Base-by-base conservation (phyloP, 2,888 invertebrate genomes). In the Caenorhabditis zanzibari region DNA sequence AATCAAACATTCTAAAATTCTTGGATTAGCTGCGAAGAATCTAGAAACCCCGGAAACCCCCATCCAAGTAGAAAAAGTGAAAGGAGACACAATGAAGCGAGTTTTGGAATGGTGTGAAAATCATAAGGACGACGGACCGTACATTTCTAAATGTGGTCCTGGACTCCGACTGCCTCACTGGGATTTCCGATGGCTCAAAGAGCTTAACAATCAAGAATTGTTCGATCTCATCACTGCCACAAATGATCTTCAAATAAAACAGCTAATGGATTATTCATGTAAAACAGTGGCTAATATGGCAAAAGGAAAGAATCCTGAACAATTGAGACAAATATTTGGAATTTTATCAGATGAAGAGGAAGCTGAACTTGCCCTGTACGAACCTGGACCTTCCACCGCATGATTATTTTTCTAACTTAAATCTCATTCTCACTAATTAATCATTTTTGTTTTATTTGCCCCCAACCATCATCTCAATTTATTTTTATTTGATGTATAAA, bases 231-330 rank as follows among this genome's bases (percentile, higher is more conserved):
- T 68, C 22, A 68, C 52, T 26, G 68, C 68, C 6, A 54, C 68
- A 24, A 68, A 68, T 38, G 68, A 68, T 16, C 26, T 68, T 3
- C 68, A 68, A 68, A 68, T 68, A 6, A 52, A 52, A 38, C 68
- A 68, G 19, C 14, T 74, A 2, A 74, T 74, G 74, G 74, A 74
- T 41, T 74, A 64, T 28, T 63, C 74, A 12, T 74, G 74, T 22
- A 74, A 74, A 22, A 54, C 74, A n/a, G 74, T 74, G 52, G 74
- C 74, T 4, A 74, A 74, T 44, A 74, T 74, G 74, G 74, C 74
- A 22, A 74, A 74, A 41, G 74, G 74, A 35, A 74, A 74, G 19
- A 64, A 41, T 41, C 74, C 74, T 16, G 63, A 52, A n/a, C 41
- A 74, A 22, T 26, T 74, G 38, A 35, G 74, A n/a, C 26, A 54